These are phyloP conservation scores for Thymelicus acteon DNA, from an alignment of 2,888 invertebrate genomes.

Conservation along the genomic window DNA sequence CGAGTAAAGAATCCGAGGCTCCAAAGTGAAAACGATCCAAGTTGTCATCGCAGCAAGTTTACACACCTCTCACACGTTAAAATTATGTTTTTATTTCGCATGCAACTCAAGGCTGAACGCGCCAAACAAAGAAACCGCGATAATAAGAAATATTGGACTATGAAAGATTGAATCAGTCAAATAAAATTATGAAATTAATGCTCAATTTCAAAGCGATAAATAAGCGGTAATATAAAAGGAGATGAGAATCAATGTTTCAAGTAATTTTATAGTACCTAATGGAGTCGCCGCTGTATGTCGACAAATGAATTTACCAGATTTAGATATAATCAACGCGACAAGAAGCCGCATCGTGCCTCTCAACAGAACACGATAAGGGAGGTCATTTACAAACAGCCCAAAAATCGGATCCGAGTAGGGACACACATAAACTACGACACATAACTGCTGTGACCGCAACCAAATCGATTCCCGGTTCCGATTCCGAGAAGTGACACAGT, in stretches of 20 bases:
- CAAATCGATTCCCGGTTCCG: constrained; percentile 82
- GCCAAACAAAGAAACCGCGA: constrained; percentile 48
- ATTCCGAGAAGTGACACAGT: constrained; percentile 84
- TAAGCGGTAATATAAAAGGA: constrained; percentile 38
- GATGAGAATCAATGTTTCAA: constrained; percentile 68
- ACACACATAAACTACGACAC: constrained; percentile 75
- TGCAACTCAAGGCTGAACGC: constrained; percentile 44
- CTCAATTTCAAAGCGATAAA: constrained; percentile 15
- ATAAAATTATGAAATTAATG: neutral
- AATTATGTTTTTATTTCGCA: constrained; percentile 61
- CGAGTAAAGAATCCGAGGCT: constrained; percentile 56
- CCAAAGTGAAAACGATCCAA: constrained; percentile 68
- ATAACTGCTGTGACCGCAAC: constrained; percentile 81
- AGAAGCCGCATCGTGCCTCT: constrained; percentile 66
- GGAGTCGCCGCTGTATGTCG: constrained; percentile 64
- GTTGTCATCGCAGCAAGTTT: constrained; percentile 73
- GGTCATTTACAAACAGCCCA: constrained; percentile 67
- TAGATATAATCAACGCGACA: constrained; percentile 78
- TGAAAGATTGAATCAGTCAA: neutral
- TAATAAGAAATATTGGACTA: constrained; percentile 9
- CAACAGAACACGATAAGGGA: constrained; percentile 73
- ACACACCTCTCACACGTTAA: constrained; percentile 61
- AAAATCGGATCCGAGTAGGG: constrained; percentile 50
- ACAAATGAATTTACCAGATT: constrained; percentile 74
- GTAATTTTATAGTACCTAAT: constrained; percentile 73